These are phyloP conservation scores for Chromobotia macracanthus DNA, from an alignment of 2,797 vertebrate species.

Conservation along the genomic window DNA sequence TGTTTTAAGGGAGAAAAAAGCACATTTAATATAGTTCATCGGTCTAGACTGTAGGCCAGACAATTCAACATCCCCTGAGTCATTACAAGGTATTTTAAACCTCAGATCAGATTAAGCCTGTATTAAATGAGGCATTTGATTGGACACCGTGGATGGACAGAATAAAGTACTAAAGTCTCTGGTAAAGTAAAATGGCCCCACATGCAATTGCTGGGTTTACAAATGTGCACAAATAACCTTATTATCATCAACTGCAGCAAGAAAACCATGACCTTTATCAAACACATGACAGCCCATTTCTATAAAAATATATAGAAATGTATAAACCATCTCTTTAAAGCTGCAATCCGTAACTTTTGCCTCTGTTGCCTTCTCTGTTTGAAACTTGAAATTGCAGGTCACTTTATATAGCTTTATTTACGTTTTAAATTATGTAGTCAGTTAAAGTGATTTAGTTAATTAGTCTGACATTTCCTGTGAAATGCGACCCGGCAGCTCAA, in stretches of 20 bases:
- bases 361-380: no score
- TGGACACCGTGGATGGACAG: not conserved
- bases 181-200: not conserved
- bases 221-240: not conserved
- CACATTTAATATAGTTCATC: conserved; percentile 33
- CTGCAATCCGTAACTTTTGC: no score
- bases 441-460: no score
- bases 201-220: not conserved
- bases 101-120: conserved; percentile 29
- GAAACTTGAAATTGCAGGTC: no score
- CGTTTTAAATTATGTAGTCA: no score
- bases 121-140: conserved; percentile 43
- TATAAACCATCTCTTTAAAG: no score
- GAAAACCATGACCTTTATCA: not conserved
- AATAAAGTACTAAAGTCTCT: conserved; percentile 2
- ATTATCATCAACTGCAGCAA: not conserved
- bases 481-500: no score
- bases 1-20: conserved; percentile 4
- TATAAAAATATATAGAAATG: not conserved
- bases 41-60: conserved; percentile 31
- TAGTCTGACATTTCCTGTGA: no score
- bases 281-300: not conserved
- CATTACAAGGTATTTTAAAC: conserved; percentile 40
- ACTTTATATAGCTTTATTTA: no score
- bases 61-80: conserved; percentile 8